Evolutionary conservation across 1,140 invertebrate species (phyloP).

Genomic region (Zaprionus ornatus): DNA sequence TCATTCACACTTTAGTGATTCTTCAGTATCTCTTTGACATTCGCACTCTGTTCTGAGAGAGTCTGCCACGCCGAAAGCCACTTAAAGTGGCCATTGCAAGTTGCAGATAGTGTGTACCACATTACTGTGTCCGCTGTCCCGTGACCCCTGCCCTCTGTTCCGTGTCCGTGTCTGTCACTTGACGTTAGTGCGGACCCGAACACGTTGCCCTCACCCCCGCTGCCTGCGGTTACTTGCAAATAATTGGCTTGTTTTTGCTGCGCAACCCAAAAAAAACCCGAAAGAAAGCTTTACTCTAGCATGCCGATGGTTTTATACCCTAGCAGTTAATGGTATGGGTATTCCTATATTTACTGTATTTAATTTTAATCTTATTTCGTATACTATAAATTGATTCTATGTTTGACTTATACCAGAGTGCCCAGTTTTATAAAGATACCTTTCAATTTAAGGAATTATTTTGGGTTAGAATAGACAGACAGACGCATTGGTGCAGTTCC

Average conservation of each 20-base stretch:
- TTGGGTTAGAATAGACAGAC: no score
- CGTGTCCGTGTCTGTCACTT: constrained; percentile 26
- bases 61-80: constrained; percentile 54
- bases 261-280: not conserved
- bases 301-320: not conserved
- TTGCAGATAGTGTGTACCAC: constrained; percentile 1
- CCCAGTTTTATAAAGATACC: no score
- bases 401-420: no score
- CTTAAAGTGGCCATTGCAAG: constrained; percentile 49
- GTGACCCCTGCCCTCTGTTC: not conserved
- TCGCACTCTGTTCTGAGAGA: not conserved
- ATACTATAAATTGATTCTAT: no score
- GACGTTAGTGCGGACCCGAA: constrained; percentile 4
- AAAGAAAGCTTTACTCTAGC: constrained; percentile 11
- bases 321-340: not conserved
- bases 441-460: no score
- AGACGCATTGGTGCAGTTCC: no score
- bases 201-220: not conserved
- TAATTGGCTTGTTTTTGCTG: constrained; percentile 71
- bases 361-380: no score
- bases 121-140: not conserved
- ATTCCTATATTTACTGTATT: no score
- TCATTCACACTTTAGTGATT: not conserved
- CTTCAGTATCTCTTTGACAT: not conserved
- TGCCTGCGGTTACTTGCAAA: constrained; percentile 54